A percentile compares a stretch with the other conserved stretches of the same genome.
phyloP scores from a whole-genome alignment of 1,140 invertebrate genomes.

The Drosophila teissieri region DNA sequence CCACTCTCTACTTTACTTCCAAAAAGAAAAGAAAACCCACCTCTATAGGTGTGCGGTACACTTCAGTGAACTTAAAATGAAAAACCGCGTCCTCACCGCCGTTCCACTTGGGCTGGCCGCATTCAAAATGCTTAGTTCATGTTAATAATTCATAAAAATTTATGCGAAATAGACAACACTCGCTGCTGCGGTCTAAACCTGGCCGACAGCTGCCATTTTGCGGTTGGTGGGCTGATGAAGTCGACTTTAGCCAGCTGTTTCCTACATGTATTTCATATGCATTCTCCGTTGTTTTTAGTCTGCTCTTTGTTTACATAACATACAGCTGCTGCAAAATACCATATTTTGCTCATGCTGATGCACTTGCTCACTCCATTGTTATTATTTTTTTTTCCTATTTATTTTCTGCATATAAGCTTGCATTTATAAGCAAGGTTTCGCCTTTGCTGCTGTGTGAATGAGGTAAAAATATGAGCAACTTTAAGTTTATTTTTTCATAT shows the following conservation, averaged over 20 bases:
- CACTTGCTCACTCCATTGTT: conserved; percentile 9
- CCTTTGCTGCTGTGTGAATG: not conserved
- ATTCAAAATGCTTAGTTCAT: conserved; percentile 64
- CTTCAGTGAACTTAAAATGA: conserved; percentile 42
- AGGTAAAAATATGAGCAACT: not conserved
- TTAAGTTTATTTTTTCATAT: not conserved
- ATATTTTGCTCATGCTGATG: conserved; percentile 17
- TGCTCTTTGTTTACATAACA: conserved; percentile 20
- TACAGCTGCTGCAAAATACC: conserved; percentile 32
- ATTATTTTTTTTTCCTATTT: conserved; percentile 14
- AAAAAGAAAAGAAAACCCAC: not conserved
- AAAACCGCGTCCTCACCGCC: conserved; percentile 35
- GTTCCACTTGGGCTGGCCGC: conserved; percentile 14
- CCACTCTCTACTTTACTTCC: conserved; percentile 10
- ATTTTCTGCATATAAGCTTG: conserved; percentile 13
- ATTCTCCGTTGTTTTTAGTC: conserved; percentile 36
- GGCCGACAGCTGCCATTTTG: conserved; percentile 35
- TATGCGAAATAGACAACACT: conserved; percentile 71
- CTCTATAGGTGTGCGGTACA: conserved; percentile 10
- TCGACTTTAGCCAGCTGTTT: conserved; percentile 33
- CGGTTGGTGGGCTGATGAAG: conserved; percentile 18
- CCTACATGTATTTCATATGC: conserved; percentile 24
- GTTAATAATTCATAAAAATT: conserved; percentile 81
- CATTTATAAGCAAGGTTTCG: conserved; percentile 13
- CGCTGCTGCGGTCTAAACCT: conserved; percentile 31